Percentiles rank a stretch among this genome's conserved stretches.
phyloP scores from a whole-genome alignment of 2,888 invertebrate species.

The Athripsodes cinereus region DNA sequence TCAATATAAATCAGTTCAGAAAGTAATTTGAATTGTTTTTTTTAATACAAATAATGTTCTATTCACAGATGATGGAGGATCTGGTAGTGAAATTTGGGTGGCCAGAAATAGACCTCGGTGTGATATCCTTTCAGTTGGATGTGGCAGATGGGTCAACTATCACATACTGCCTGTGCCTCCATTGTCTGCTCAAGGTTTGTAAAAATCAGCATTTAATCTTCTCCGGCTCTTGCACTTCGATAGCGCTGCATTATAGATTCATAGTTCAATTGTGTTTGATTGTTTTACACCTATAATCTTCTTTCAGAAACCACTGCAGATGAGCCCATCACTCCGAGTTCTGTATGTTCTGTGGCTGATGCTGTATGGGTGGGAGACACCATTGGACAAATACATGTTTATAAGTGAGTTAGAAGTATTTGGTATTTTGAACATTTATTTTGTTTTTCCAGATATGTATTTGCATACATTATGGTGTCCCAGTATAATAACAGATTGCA shows the following conservation, averaged over 20 bases:
- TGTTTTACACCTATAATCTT: background rate
- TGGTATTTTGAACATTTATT: background rate
- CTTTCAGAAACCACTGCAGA: conserved; percentile 30
- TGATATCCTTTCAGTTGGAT: conserved; percentile 36
- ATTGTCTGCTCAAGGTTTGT: conserved; percentile 17
- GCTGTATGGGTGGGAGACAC: conserved; percentile 89
- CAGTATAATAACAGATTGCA: no score
- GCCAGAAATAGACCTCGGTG: conserved; percentile 37
- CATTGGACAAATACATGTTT: conserved; percentile 77
- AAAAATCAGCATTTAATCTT: background rate
- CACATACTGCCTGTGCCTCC: conserved; percentile 42
- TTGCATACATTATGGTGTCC: no score
- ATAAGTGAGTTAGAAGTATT: conserved; percentile 49
- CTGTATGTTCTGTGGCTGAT: conserved; percentile 69
- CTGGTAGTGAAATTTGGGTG: conserved; percentile 70
- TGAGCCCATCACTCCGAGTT: conserved; percentile 55
- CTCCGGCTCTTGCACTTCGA: no score
- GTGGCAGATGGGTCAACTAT: conserved; percentile 57
- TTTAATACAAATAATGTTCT: no score
- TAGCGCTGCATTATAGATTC: no score
- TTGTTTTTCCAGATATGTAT: no score
- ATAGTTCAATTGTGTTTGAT: no score
- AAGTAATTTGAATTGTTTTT: no score
- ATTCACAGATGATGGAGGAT: conserved; percentile 50
- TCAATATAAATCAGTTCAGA: no score